phyloP scores from a whole-genome alignment of 1,140 invertebrate genomes.

The Eurytemora carolleeae region DNA sequence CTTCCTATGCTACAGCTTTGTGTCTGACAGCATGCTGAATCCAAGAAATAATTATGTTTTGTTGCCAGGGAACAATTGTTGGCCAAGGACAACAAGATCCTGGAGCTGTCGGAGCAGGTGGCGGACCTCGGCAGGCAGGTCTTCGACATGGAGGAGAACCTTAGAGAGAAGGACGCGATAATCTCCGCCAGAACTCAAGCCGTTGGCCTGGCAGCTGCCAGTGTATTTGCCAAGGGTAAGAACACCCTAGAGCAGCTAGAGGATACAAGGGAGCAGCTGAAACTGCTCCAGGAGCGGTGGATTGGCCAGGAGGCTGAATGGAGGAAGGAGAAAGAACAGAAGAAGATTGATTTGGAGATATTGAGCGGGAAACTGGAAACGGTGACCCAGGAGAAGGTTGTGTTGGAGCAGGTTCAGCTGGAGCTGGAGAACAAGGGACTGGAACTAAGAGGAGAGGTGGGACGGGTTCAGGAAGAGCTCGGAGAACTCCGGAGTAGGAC shows the following conservation, averaged over 20 bases:
- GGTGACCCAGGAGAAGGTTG: background rate
- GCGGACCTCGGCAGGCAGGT: slow-evolving; percentile 14
- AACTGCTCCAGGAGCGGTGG: slow-evolving; percentile 55
- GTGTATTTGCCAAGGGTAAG: slow-evolving; percentile 44
- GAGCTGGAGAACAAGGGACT: slow-evolving; percentile 15
- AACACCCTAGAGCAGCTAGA: slow-evolving; percentile 45
- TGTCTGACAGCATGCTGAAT: too few species aligned
- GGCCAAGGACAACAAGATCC: background rate
- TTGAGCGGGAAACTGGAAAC: background rate
- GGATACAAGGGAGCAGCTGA: slow-evolving; percentile 55
- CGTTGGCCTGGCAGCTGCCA: slow-evolving; percentile 50
- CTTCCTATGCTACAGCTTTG: too few species aligned
- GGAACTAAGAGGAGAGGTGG: slow-evolving; percentile 11
- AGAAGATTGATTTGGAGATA: background rate
- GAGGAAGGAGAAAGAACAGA: slow-evolving; percentile 37
- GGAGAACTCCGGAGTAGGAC: slow-evolving; percentile 8
- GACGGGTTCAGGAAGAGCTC: slow-evolving; percentile 2
- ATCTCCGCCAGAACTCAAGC: slow-evolving; percentile 62
- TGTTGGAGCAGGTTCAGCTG: slow-evolving; percentile 12
- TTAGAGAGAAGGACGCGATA: slow-evolving; percentile 64
- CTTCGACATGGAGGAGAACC: slow-evolving; percentile 22
- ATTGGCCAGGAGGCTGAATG: slow-evolving; percentile 44
- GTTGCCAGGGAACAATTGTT: too few species aligned
- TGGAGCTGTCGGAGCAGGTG: slow-evolving; percentile 4
- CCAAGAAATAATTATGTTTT: too few species aligned